phyloP scores from a whole-genome alignment of 2,113 vertebrate species.

The Tupaia tana region DNA sequence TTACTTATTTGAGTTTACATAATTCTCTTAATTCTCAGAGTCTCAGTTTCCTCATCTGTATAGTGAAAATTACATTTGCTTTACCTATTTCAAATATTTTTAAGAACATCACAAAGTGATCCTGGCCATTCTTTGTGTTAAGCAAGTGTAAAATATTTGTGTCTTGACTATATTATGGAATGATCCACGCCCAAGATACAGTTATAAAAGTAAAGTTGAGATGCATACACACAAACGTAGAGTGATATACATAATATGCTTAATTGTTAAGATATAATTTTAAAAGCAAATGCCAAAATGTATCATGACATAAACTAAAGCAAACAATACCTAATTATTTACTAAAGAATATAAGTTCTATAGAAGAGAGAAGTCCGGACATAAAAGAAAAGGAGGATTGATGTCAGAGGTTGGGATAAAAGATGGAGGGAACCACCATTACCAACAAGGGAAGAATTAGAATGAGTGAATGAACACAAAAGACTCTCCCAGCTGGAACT shows the following conservation, averaged over 20 bases:
- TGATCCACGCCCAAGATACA: neutral
- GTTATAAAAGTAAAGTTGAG: neutral
- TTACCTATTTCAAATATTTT: neutral
- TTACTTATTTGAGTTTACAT: neutral
- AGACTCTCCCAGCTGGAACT: neutral
- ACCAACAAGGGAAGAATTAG: neutral
- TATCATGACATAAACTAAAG: neutral
- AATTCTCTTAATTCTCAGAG: neutral
- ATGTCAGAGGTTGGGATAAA: neutral
- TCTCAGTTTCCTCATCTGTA: neutral
- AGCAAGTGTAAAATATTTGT: neutral
- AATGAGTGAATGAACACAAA: neutral
- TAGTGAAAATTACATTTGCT: neutral
- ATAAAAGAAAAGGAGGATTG: neutral
- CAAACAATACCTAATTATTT: neutral
- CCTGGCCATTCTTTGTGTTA: neutral
- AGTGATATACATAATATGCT: neutral
- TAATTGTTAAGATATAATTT: conserved; percentile 22
- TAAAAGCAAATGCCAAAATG: neutral
- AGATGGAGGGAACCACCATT: neutral
- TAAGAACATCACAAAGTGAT: neutral
- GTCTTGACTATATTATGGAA: neutral
- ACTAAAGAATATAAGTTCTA: neutral
- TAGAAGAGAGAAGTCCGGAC: neutral
- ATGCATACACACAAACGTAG: neutral